Base-by-base conservation (phyloP, 2,888 invertebrate species). In the Trachelus iudaicus region DNA sequence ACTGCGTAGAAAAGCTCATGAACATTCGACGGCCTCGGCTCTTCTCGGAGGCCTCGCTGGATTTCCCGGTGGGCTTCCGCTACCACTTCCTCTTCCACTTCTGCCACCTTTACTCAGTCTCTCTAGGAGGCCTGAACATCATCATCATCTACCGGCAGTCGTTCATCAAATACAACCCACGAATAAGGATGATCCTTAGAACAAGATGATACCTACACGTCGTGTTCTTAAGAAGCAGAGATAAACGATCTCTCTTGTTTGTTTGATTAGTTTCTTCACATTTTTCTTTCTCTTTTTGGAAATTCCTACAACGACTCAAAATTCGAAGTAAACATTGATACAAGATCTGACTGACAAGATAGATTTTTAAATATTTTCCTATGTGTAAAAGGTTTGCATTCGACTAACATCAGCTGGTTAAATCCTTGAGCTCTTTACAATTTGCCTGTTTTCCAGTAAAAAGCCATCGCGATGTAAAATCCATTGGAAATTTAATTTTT, bases 1-100 rank as follows among this genome's bases (percentile, higher is more conserved):
- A 87, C 93, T 98, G 73, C 93, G 98, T 11, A 94, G 98, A 77
- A 98, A 98, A 90, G 98, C 98, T 1, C 97, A 98, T 91, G 98
- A 98, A 90, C 98, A 98, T 91, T 97, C 98, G 1, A 98, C 98
- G 1, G 98, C 98, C 73, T 89, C 90, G 77, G 90, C 91, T 1
- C 83, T 90, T 37, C 84, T 90, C 33, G 91, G 91, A 6, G 91
- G 89, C 6, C 81, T 90, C 23, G 89, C 90, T 12, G 86, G 87
- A 1, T 89, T 90, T 81, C 87, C 90, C 23, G 89, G 90, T 11
- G 91, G 90, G n/a, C 83, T 91, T 34, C 90, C 90, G 1, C 82
- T 91, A 76, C 84, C 87, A 11, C 92, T 93, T 71, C 89, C 92
- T 69, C 92, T 93, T 79, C 92, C 93, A 83, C 92, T 93, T 85